Base-by-base conservation (phyloP, 2,888 invertebrate genomes). In the Arge pagana region DNA sequence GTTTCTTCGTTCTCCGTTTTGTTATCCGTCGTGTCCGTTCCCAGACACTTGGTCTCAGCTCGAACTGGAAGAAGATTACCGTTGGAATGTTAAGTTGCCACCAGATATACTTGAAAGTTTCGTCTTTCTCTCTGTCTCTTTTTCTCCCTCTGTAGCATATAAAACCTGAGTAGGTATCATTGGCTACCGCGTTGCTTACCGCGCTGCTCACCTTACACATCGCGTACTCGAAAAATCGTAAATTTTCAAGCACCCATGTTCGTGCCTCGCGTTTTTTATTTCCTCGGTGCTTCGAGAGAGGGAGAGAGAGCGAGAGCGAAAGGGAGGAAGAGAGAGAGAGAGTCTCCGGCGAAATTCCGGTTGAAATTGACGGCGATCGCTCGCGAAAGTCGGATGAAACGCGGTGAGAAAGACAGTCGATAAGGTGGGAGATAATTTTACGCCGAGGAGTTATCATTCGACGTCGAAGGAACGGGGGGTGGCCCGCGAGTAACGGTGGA, bases 341-440 rank as follows among this genome's bases (percentile, higher is more conserved):
- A 36, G 36, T 35, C 55, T 53, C 42, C 35, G 52, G n/a, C n/a
- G n/a, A n/a, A n/a, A n/a, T n/a, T n/a, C n/a, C n/a, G 55, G 56
- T 23, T 33, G 24, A 21, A 35, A 45, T 45, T 33, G 45, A 45
- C 45, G 16, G 13, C 10, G n/a, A 33, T 10, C 30, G 10, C 3
- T 10, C n/a, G 13, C 23, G 16, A n/a, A n/a, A n/a, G n/a, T n/a
- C 8, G 31, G 23, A 24, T 4, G 21, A 15, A 45, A 13, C 18
- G 19, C 28, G n/a, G 11, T 8, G 6, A 4, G 19, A 15, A 28
- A 3, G 19, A 3, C 8, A 24, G 10, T 40, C 26, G 26, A 26
- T 40, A 16, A 15, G 18, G n/a, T 8, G 28, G 26, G 16, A 13
- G 16, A 26, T 26, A 30, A 30, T 19, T 42, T 28, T 21, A 13